Base-by-base conservation (phyloP, 1,140 invertebrate genomes). In the Hyphantria cunea region DNA sequence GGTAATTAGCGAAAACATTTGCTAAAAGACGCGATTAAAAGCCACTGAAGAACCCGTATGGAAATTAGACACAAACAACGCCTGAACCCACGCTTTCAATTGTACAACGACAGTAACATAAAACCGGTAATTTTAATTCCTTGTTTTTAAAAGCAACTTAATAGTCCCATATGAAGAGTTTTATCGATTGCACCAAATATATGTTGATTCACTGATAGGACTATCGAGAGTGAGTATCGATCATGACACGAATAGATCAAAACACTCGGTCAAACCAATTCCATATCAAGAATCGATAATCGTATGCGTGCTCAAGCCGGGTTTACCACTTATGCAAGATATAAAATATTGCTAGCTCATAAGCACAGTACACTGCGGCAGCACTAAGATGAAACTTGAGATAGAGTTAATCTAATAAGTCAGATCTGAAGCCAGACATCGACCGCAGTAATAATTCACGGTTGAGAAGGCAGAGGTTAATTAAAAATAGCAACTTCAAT, bases 401-500 rank as follows among this genome's bases (percentile, higher is more conserved):
- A 89, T 89, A 89, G 71, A 80, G 79, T 70, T 90, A 90, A 90
- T 90, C 87, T 89, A 90, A 88, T 90, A 89, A 90, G 80, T 87
- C 77, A 89, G 84, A 90, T 90, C 85, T 88, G 76, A 80, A 80
- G 80, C 80, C 74, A 78, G 78, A 82, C 80, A 80, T 88, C 85
- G 82, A 79, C 78, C 78, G 75, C 64, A 79, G 84, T 76, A 84
- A 86, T 87, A 86, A 86, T 83, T 87, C 80, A 85, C 78, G 78
- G 77, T 83, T 82, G 80, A 82, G 80, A 82, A 80, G 83, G 75
- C 82, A 86, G 83, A 89, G 87, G 87, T 90, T 90, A 90, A 90
- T 89, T 90, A 90, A 90, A 90, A 90, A 90, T 88, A 88, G 82
- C 82, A 86, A 85, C 84, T 88, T 88, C 84, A 84, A 84, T 87